Evolutionary conservation across 2,113 vertebrate species (phyloP), one percentile per base, ranked within the genome.

Genomic region (Paradoxurus hermaphroditus): DNA sequence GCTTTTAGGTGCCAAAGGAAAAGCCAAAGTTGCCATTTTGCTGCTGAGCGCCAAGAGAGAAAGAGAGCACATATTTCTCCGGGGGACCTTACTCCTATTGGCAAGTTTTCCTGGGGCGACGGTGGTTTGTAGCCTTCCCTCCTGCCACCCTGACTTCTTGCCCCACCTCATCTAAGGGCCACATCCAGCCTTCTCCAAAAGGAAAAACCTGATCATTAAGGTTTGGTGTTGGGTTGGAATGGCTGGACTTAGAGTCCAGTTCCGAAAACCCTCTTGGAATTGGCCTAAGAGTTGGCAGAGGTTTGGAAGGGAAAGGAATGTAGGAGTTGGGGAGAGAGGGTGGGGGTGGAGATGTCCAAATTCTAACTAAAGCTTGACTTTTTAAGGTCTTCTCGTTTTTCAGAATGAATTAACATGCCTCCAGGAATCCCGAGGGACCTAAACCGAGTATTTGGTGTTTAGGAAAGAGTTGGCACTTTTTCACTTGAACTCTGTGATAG

Each of bases 1-100:
- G 99, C 99, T 99, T 99, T 99, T 99, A 99, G 99, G 99, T 98
- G 98, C 99, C 99, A 98, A 99, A 99, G 98, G 98, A 97, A 99
- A 99, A 98, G 98, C 98, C 99, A 99, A 99, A 99, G 99, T 99
- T 99, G 99, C 99, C 99, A 99, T 99, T 99, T 98, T 98, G 98
- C 99, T 98, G 98, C 98, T 95, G 99, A 98, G 98, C 98, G 98
- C 98, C 99, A 99, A 98, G 99, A 99, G 99, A 99, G 98, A 98
- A 98, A 98, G 98, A 98, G 98, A 98, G 86, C 91, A 98, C 98
- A 97, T 98, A 85, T 98, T 98, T 98, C 99, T 99, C 99, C 98
- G 95, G 97, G 98, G 99, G 99, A 99, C 98, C 98, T 96, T 98
- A 31, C 98, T 99, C 98, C 95, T 98, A 99, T 98, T 97, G 99